Evolutionary conservation across 1,140 invertebrate genomes (phyloP).

Genomic region (Panulirus ornatus): DNA sequence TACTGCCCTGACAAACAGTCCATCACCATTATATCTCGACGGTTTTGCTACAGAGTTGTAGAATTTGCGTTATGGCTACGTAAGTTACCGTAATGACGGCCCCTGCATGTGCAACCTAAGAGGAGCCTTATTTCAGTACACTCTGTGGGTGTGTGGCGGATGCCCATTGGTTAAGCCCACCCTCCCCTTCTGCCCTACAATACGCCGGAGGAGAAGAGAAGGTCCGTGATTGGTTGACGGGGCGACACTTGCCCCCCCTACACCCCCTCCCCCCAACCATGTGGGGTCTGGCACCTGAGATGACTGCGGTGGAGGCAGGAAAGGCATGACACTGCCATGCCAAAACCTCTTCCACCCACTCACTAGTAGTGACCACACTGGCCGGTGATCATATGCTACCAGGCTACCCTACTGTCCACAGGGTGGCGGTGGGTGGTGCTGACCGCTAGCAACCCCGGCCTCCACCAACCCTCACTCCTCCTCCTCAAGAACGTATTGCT

Average conservation of each 20-base stretch:
- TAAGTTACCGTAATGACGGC: too few species aligned
- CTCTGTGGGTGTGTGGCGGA: not conserved
- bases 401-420: slow-evolving; percentile 27
- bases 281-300: slow-evolving; percentile 37
- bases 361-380: slow-evolving; percentile 48
- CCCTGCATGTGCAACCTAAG: too few species aligned
- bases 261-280: not conserved
- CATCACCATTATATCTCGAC: too few species aligned
- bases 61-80: too few species aligned
- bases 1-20: too few species aligned
- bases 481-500: not conserved
- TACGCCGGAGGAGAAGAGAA: slow-evolving; percentile 9
- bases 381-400: slow-evolving; percentile 37
- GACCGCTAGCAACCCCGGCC: not conserved
- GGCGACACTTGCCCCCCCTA: not conserved
- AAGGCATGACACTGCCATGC: slow-evolving; percentile 16
- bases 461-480: not conserved
- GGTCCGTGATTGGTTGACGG: not conserved
- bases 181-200: slow-evolving; percentile 16
- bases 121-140: too few species aligned
- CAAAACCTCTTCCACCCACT: slow-evolving; percentile 35
- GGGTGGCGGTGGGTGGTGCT: slow-evolving; percentile 34
- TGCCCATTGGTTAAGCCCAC: not conserved
- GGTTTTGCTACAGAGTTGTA: too few species aligned
- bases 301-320: slow-evolving; percentile 11